These are phyloP conservation scores for Cyrtorhinus lividipennis DNA, from an alignment of 1,140 invertebrate genomes.

Conservation along the genomic window DNA sequence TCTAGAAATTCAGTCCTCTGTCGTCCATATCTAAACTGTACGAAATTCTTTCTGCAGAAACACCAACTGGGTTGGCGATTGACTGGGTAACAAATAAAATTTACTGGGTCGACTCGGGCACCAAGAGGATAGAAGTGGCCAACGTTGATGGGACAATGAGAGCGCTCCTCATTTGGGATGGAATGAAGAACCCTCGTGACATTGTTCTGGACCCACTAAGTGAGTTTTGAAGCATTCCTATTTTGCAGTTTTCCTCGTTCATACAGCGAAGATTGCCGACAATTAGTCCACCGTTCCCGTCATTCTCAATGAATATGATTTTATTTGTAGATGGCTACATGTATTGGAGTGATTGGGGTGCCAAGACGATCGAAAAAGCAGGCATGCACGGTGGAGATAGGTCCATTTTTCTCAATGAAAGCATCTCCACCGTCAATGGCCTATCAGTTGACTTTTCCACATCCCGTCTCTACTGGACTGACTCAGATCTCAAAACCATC, in stretches of 20 bases:
- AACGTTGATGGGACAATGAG: constrained; percentile 61
- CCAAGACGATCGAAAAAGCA: constrained; percentile 61
- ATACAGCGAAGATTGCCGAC: background rate
- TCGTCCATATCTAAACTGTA: no score
- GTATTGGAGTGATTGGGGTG: constrained; percentile 86
- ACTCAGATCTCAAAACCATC: constrained; percentile 62
- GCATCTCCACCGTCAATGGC: constrained; percentile 66
- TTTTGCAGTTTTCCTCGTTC: background rate
- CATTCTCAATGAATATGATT: background rate
- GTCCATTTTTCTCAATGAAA: constrained; percentile 45
- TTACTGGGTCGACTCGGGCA: constrained; percentile 77
- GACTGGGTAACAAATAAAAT: constrained; percentile 77
- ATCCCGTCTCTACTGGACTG: constrained; percentile 63
- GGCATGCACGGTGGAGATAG: constrained; percentile 74
- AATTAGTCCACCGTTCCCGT: no score
- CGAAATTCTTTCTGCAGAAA: no score
- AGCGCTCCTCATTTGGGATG: constrained; percentile 60
- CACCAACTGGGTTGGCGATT: constrained; percentile 59
- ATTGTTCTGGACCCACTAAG: constrained; percentile 68
- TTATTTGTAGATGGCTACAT: constrained; percentile 45
- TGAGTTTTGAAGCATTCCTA: constrained; percentile 26
- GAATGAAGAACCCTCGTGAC: constrained; percentile 65
- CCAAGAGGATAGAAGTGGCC: constrained; percentile 66
- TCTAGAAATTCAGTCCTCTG: no score
- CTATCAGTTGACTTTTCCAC: constrained; percentile 59